Base-by-base conservation (phyloP, 2,888 invertebrate genomes). In the Archaeoteleia sp. region DNA sequence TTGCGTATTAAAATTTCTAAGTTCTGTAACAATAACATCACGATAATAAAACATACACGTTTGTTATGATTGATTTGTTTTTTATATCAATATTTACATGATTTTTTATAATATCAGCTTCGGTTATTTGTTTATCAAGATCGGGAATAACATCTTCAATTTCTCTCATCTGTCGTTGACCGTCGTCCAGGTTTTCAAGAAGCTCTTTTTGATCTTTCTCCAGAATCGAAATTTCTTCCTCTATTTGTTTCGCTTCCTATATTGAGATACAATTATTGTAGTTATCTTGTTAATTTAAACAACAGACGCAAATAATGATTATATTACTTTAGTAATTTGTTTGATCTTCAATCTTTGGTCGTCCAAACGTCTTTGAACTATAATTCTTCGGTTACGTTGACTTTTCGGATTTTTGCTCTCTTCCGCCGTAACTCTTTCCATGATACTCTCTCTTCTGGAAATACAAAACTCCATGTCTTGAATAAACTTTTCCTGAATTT, bases 401-500 rank as follows among this genome's bases (percentile, higher is more conserved):
- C 85, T 87, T 27, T 85, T 86, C 9, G 86, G 82, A 67, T 85
- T 84, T 70, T 81, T 83, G 67, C 88, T 89, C 68, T 90, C 88
- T 54, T 87, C 87, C 0, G 88, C 88, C 61, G 88, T 87, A 0
- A 90, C 89, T 23, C 84, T 84, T 23, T 89, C 88, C 43, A 90
- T 87, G 58, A 92, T 91, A 34, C 88, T 87, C 67, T 91, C 91
- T 32, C 92, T 86, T 72, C 91, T 87, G 30, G 88, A 86, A 1
- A 92, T 87, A 71, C 91, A 90, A 73, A 89, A 87, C 68, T 92
- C 90, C 82, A 92, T 86, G 77, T 92, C 92, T 39, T 87, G 86
- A 27, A 91, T 87, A 30, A 90, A 79, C 71, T 88, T 89, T 51
- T 90, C 89, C 73, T 90, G 90, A 1, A 87, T 88, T 73, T 87